Evolutionary conservation across 2,888 invertebrate species (phyloP), one percentile per base, ranked within the genome.

Genomic region (Chromoteleia sp.): DNA sequence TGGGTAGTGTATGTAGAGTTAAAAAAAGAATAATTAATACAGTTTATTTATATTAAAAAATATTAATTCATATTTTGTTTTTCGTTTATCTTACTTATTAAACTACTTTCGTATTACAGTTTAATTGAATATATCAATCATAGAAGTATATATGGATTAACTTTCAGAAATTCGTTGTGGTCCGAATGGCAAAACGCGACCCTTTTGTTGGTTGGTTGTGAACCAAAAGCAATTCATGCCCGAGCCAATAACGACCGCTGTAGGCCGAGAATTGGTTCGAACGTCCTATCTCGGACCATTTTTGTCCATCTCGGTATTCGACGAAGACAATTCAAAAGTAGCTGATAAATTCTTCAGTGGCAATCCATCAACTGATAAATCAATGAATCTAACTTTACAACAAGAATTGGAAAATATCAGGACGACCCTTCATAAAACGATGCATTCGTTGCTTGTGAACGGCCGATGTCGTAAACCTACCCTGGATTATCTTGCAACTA

Each of bases 251-350:
- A 96, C 96, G 0, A 94, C 95, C 0, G 96, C 96, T 4, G 94
- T 94, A 0, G 99, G 99, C 0, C 93, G 98, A 43, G 99, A 99
- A 92, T 93, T 98, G 73, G 95, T 97, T 0, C 94, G 95, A 61
- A 95, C 96, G 52, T 96, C 97, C 71, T 97, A 95, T 89, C 94
- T 99, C 5, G 98, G 98, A 12, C 97, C 98, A 0, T 98, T 99
- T 92, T 94, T 99, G 83, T 95, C 96, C 7, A 95, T 98, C 0
- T 98, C 98, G 0, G 94, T 98, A 0, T 98, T 98, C 91, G 97
- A 97, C 36, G 98, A 99, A 89, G 98, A 98, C 91, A 97, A 97
- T 90, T 96, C 96, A 0, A 95, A 96, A 84, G 95, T 98, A n/a
- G 97, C 97, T 0, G 97, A 97, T 86, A 95, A 94, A 82, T 95